phyloP scores from a whole-genome alignment of 2,888 invertebrate genomes.

The Troides aeacus region DNA sequence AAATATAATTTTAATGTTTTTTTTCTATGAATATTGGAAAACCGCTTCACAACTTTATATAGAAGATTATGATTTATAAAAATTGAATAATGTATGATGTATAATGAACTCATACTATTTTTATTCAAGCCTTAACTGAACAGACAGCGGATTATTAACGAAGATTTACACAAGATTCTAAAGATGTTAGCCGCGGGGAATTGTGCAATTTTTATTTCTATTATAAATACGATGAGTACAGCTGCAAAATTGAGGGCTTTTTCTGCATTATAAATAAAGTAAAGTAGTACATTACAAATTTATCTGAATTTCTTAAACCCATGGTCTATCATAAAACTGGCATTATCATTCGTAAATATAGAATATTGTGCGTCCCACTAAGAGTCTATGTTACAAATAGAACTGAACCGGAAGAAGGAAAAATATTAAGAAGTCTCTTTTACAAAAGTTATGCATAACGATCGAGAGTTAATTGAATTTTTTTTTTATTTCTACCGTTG shows the following conservation, averaged over 20 bases:
- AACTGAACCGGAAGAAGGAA: no score
- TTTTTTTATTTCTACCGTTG: not conserved
- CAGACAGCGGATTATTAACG: not conserved
- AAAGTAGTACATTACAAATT: not conserved
- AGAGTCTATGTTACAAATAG: no score
- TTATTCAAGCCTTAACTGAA: not conserved
- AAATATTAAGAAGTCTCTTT: not conserved
- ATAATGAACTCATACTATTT: not conserved
- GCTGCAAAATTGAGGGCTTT: not conserved
- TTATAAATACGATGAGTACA: not conserved
- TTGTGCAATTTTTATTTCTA: not conserved
- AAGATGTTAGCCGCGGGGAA: not conserved
- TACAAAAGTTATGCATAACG: not conserved
- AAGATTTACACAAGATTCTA: not conserved
- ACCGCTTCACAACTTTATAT: no score
- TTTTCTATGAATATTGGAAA: no score
- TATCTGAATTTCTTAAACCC: no score
- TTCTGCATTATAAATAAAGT: not conserved
- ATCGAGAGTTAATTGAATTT: not conserved
- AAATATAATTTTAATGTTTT: no score
- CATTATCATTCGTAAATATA: no score
- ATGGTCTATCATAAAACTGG: no score
- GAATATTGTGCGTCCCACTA: no score
- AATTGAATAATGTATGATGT: not conserved
- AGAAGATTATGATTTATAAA: not conserved